A percentile compares a stretch with the other conserved stretches of the same genome.
Conservation (phyloP, 2,888 invertebrate genomes). For the Artemia sinica region DNA sequence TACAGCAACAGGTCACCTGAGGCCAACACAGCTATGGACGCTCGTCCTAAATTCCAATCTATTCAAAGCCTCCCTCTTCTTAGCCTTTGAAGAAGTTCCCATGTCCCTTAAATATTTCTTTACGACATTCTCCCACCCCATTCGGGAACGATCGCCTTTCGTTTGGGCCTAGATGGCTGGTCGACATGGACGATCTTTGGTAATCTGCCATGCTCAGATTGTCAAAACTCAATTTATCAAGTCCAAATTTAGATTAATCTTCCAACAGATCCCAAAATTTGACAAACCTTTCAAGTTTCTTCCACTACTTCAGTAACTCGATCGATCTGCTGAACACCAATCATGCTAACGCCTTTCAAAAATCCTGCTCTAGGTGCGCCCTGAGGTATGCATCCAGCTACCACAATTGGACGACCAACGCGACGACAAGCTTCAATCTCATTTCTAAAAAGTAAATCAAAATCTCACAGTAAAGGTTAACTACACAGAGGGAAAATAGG, state of each 20-base stretch:
- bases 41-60: too few relatives aligned
- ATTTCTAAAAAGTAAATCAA: conserved; percentile 40
- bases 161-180: too few relatives aligned
- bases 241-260: background rate
- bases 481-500: too few relatives aligned
- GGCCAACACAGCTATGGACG: too few relatives aligned
- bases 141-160: too few relatives aligned
- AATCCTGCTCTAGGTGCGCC: conserved; percentile 58
- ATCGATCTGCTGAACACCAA: conserved; percentile 98
- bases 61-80: too few relatives aligned
- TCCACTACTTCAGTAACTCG: conserved; percentile 92
- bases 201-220: background rate
- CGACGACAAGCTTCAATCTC: conserved; percentile 50
- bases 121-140: too few relatives aligned
- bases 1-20: too few relatives aligned
- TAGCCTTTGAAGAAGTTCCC: too few relatives aligned
- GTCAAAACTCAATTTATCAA: background rate
- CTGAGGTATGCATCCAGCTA: conserved; percentile 92
- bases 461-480: too few relatives aligned
- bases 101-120: too few relatives aligned
- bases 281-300: conserved; percentile 72
- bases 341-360: conserved; percentile 63
- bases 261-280: conserved; percentile 4
- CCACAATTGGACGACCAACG: conserved; percentile 63
- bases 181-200: background rate